Conservation (phyloP, 2,797 vertebrate species). For the Xyrichtys novacula region DNA sequence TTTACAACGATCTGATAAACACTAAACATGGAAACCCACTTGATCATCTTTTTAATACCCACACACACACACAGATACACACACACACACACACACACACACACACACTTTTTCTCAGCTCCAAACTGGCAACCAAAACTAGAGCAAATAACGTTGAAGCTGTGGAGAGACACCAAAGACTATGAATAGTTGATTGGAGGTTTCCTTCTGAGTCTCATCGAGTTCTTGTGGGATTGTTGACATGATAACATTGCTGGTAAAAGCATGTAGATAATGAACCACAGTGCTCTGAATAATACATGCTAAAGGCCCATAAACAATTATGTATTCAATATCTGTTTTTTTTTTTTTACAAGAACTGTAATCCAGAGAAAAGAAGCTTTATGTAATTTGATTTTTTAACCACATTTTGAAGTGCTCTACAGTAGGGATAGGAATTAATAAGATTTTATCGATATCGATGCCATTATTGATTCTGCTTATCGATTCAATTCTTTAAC, state of each 20-base stretch:
- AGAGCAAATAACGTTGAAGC: conserved; percentile 28
- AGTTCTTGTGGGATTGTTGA: conserved; percentile 44
- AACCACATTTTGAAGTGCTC: neutral
- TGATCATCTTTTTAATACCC: neutral
- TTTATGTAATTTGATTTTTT: neutral
- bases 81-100: no score
- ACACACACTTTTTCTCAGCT: no score
- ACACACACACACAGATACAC: neutral
- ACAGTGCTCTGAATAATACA: conserved; percentile 37
- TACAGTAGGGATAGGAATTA: no score
- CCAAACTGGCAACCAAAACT: conserved; percentile 39
- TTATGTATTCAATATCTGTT: conserved; percentile 8
- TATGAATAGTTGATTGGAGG: conserved; percentile 46
- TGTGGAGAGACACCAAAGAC: conserved; percentile 25
- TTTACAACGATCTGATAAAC: neutral
- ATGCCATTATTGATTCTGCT: no score
- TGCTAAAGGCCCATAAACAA: conserved; percentile 19
- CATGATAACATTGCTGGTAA: conserved; percentile 32
- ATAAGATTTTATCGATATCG: no score
- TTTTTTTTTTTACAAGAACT: neutral
- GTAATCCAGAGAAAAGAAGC: neutral
- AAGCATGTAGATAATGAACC: conserved; percentile 48
- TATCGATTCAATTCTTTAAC: no score
- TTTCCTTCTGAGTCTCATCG: conserved; percentile 18
- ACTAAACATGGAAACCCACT: neutral